Base-by-base conservation (phyloP, 1,140 invertebrate species). In the Oncopodura yosiiana region DNA sequence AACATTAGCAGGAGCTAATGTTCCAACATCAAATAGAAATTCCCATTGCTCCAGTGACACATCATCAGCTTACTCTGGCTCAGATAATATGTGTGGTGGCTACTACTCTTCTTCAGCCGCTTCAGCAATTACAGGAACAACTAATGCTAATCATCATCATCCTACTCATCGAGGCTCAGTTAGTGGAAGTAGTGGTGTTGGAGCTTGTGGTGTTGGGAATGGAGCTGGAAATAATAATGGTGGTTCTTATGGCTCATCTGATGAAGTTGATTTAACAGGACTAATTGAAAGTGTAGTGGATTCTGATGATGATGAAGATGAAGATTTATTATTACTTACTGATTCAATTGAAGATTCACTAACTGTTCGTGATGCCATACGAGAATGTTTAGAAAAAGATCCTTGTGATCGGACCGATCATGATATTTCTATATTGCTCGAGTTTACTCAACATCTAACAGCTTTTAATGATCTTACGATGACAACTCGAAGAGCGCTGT, bases 321-420 rank as follows among this genome's bases (percentile, higher is more conserved):
- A 95, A 70, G 87, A 91, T 74, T 75, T 30, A 8, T 11, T 5
- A 12, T 45, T 14, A 45, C 24, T 26, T 9, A 18, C 8, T 14
- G 16, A 39, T 3, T 30, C 3, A 27, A n/a, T 12, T 3, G 3
- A 24, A 21, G 23, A 18, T 12, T 38, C 43, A 16, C 23, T 18
- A 24, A 50, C 82, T 53, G 86, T 94, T 1, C 78, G 91, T 45
- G 94, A 99, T 76, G 85, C 87, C 42, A 92, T 98, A 2, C 75
- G 94, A 58, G 94, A 99, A 71, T 96, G 94, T 69, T 75, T 99
- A 45, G 93, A 98, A 69, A 98, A 97, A 74, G 91, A 96, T 71
- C 93, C 94, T 6, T 80, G 81, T 41, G 91, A 97, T 64, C 75
- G 94, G 62, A 87, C 82, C 8, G 87, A 93, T 63, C 91, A 97